Evolutionary conservation across 2,113 vertebrate genomes (phyloP).

Genomic region (Saccopteryx bilineata): DNA sequence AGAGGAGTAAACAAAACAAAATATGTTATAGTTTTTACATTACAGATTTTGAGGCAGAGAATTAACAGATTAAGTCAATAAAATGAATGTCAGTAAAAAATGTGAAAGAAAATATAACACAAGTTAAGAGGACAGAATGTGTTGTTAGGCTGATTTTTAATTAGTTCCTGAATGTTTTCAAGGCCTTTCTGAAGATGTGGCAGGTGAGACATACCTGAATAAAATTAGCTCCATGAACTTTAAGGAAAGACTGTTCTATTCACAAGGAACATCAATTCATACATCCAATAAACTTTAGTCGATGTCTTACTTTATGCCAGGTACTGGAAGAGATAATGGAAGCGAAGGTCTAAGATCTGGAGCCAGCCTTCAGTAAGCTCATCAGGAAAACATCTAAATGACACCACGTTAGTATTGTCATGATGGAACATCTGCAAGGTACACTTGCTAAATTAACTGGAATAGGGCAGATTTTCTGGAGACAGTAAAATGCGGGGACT

Average conservation of each 20-base stretch:
- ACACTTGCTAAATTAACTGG: neutral
- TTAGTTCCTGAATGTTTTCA: too few relatives aligned
- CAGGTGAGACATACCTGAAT: neutral
- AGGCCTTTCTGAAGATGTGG: neutral
- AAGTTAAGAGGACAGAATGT: neutral
- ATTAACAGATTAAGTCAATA: neutral
- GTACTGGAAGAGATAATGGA: neutral
- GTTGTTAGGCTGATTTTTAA: neutral
- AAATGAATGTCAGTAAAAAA: neutral
- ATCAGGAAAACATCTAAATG: neutral
- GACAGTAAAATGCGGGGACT: neutral
- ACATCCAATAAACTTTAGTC: neutral
- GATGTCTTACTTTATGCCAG: neutral
- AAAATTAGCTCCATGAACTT: neutral
- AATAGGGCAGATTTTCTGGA: neutral
- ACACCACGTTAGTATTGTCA: too few relatives aligned
- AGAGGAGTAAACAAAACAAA: neutral
- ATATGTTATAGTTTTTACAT: neutral
- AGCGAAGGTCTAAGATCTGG: neutral
- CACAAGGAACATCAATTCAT: neutral
- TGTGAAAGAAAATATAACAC: neutral
- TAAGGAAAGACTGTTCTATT: neutral
- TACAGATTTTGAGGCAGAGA: neutral
- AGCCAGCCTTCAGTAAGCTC: too few relatives aligned
- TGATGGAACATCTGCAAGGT: neutral